Percentiles rank a stretch among this genome's conserved stretches.
phyloP scores from a whole-genome alignment of 2,113 vertebrate species.

The Burhinus bistriatus region DNA sequence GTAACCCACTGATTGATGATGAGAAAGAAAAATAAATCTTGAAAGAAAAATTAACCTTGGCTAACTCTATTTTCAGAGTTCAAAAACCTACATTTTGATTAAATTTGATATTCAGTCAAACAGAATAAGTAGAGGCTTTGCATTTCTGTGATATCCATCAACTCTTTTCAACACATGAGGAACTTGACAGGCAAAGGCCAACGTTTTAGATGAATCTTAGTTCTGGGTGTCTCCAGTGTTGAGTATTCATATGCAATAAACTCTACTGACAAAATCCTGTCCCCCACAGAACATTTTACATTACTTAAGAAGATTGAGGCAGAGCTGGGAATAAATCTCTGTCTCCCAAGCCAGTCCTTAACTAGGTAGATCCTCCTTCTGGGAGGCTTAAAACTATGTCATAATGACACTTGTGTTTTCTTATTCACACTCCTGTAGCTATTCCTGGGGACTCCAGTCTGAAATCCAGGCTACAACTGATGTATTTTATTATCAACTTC shows the following conservation, averaged over 20 bases:
- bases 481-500: not conserved
- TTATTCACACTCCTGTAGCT: not conserved
- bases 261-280: not conserved
- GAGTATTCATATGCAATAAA: not conserved
- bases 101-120: not conserved
- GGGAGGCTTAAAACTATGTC: not conserved
- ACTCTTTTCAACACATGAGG: not conserved
- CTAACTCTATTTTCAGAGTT: not conserved
- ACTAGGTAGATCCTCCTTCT: not conserved
- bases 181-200: not conserved
- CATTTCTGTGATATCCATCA: not conserved
- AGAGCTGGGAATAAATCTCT: not conserved
- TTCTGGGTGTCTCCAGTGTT: not conserved
- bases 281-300: not conserved
- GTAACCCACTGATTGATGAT: not conserved
- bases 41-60: not conserved
- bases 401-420: not conserved
- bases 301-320: not conserved
- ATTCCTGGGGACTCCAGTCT: not conserved
- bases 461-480: not conserved
- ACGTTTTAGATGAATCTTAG: not conserved
- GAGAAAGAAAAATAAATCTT: not conserved
- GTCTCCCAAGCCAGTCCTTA: not conserved
- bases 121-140: not conserved
- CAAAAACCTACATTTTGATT: not conserved